Conservation (phyloP, 2,888 invertebrate genomes). For the Alviniconcha strummeri region DNA sequence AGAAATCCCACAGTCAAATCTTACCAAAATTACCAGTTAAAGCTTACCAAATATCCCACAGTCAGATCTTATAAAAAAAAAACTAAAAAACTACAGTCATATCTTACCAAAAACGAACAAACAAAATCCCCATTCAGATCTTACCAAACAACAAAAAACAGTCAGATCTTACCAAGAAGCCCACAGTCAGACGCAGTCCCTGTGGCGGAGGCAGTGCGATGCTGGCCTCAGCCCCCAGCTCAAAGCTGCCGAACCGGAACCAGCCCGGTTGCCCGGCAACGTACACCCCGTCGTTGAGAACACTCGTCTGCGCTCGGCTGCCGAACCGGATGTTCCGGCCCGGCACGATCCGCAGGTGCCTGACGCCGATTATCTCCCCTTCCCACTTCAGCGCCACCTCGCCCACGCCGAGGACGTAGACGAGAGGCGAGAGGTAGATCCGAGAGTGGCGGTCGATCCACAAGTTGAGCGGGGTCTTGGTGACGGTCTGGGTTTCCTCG, state of each 20-base stretch:
- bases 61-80: too few relatives aligned
- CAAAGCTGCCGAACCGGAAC: constrained; percentile 57
- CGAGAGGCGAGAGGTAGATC: constrained; percentile 52
- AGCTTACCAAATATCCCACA: too few relatives aligned
- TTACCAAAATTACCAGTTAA: too few relatives aligned
- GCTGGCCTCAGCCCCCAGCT: constrained; percentile 52
- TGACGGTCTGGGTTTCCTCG: constrained; percentile 48
- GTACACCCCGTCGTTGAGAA: constrained; percentile 43
- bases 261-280: constrained; percentile 48
- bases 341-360: constrained; percentile 58
- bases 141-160: too few relatives aligned
- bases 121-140: too few relatives aligned
- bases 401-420: constrained; percentile 59
- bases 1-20: too few relatives aligned
- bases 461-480: constrained; percentile 54
- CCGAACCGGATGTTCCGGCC: constrained; percentile 54
- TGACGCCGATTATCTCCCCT: constrained; percentile 59
- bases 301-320: constrained; percentile 53
- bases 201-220: constrained; percentile 56
- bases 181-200: constrained; percentile 55
- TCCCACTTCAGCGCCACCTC: constrained; percentile 61
- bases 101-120: too few relatives aligned
- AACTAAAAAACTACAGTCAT: too few relatives aligned
- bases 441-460: constrained; percentile 55
- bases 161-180: constrained; percentile 53